These are phyloP conservation scores for Sialia sialis DNA, from an alignment of 2,113 vertebrate species.

Conservation along the genomic window DNA sequence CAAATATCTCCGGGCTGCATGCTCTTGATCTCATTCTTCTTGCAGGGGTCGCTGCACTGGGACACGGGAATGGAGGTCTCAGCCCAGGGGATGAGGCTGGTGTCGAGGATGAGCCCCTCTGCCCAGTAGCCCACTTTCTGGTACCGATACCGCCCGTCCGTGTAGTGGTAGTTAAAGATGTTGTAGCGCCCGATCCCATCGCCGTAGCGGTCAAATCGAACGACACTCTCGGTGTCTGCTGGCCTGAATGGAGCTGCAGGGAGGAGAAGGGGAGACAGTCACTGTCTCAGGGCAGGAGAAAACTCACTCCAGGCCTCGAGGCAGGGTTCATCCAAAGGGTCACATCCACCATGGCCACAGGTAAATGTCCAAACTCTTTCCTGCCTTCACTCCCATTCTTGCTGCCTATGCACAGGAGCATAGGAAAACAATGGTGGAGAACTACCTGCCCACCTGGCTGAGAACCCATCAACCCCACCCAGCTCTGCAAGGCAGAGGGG, in stretches of 20 bases:
- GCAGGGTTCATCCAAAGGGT: not conserved
- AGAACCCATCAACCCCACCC: not conserved
- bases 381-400: not conserved
- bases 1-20: conserved; percentile 98
- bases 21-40: conserved; percentile 94
- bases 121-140: conserved; percentile 96
- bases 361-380: not conserved
- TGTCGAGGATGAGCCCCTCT: conserved; percentile 88
- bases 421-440: not conserved
- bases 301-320: accelerated
- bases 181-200: conserved; percentile 97
- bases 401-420: not conserved
- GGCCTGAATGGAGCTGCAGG: conserved; percentile 89
- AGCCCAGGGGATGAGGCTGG: conserved; percentile 83
- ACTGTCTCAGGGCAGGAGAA: not conserved
- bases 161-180: conserved; percentile 90
- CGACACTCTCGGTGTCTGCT: conserved; percentile 79
- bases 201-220: conserved; percentile 87
- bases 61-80: conserved; percentile 80
- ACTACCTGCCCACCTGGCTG: not conserved
- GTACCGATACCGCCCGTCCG: conserved; percentile 83
- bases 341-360: not conserved
- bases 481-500: not conserved
- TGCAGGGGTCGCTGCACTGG: conserved; percentile 96
- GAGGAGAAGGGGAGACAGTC: not conserved